These are phyloP conservation scores for Parnassius orleans DNA, from an alignment of 2,888 invertebrate species.

Conservation along the genomic window DNA sequence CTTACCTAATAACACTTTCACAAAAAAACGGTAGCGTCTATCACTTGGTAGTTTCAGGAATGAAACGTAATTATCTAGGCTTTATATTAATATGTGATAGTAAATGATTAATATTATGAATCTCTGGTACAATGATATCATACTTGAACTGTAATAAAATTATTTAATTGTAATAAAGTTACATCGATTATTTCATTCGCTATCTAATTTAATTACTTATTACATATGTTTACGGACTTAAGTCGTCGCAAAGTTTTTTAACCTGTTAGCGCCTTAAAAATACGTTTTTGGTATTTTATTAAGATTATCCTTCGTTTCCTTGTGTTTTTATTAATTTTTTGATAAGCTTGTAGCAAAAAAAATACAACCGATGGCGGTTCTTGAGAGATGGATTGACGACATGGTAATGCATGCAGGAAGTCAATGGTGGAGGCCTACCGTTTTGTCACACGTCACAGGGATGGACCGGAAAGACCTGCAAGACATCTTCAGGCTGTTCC, in stretches of 20 bases:
- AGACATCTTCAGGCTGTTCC: no score
- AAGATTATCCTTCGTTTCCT: no score
- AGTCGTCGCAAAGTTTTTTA: not conserved
- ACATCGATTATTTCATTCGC: constrained; percentile 19
- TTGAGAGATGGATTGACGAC: not conserved
- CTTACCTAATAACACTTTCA: constrained; percentile 25
- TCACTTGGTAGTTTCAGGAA: constrained; percentile 22
- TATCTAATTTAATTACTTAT: constrained; percentile 18
- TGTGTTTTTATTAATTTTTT: no score
- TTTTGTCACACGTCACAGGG: no score
- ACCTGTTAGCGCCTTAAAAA: no score
- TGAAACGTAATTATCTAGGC: constrained; percentile 26
- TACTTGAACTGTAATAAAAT: constrained; percentile 16
- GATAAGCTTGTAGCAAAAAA: no score
- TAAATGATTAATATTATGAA: constrained; percentile 21
- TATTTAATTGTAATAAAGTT: no score
- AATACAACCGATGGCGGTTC: no score
- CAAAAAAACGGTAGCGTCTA: constrained; percentile 26
- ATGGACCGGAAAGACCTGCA: no score
- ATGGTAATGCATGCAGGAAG: not conserved
- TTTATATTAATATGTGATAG: constrained; percentile 26
- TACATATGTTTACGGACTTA: constrained; percentile 13
- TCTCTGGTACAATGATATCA: constrained; percentile 25
- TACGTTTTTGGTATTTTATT: no score
- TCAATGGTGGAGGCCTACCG: not conserved